phyloP scores from a whole-genome alignment of 2,888 invertebrate species.

The Sipha maydis region DNA sequence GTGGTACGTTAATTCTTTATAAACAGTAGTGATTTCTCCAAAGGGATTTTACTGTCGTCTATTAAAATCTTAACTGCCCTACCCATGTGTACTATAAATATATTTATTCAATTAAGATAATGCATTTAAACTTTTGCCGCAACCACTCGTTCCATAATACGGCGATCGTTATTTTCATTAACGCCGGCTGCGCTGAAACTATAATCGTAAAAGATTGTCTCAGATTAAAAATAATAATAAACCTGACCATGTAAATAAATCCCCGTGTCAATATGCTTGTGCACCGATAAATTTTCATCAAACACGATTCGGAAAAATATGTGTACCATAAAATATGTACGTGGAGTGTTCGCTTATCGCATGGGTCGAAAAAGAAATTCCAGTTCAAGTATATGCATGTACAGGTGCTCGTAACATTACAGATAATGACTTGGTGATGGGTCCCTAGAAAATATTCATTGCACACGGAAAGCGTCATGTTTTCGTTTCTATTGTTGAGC shows the following conservation, averaged over 20 bases:
- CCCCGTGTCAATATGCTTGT: too few relatives aligned
- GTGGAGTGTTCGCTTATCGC: too few relatives aligned
- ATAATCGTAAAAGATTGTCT: background rate
- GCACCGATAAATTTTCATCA: background rate
- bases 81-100: background rate
- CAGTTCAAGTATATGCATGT: background rate
- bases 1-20: background rate
- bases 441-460: background rate
- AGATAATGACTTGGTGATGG: background rate
- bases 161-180: background rate
- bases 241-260: background rate
- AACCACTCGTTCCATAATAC: background rate
- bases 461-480: background rate
- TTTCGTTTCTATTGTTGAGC: background rate
- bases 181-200: background rate
- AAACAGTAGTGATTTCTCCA: background rate
- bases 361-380: background rate
- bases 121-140: background rate
- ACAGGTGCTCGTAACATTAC: background rate
- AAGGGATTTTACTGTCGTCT: background rate
- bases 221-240: background rate
- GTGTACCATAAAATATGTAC: background rate
- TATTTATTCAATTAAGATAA: constrained; percentile 36
- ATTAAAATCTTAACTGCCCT: constrained; percentile 18
- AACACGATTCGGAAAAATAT: background rate